phyloP scores from a whole-genome alignment of 2,113 vertebrate genomes.

The Pseudopodoces humilis region DNA sequence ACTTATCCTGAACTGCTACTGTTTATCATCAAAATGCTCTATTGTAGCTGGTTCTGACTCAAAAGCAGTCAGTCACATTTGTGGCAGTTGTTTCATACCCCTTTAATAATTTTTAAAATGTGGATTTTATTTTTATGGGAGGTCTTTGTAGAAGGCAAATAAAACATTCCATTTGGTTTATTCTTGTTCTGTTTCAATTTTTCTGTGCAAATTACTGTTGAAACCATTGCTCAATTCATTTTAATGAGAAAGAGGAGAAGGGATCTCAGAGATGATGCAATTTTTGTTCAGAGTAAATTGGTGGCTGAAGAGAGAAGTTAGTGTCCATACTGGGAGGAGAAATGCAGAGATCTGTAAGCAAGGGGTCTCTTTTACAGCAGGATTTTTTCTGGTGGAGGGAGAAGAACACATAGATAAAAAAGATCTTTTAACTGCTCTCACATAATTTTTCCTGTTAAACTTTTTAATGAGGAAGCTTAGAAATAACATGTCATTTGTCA shows the following conservation, averaged over 20 bases:
- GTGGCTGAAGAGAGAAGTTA: neutral
- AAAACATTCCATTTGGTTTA: neutral
- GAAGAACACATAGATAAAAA: neutral
- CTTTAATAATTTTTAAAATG: neutral
- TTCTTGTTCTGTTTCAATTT: neutral
- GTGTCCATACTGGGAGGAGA: neutral
- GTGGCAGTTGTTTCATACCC: neutral
- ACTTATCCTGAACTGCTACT: neutral
- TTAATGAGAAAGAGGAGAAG: neutral
- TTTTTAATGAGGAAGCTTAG: constrained; percentile 18
- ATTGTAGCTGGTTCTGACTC: neutral
- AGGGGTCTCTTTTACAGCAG: neutral
- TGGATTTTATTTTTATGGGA: neutral
- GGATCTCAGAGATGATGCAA: neutral
- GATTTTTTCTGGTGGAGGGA: neutral
- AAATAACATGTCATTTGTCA: constrained; percentile 15
- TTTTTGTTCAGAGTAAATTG: neutral
- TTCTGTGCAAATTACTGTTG: neutral
- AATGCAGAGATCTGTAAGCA: neutral
- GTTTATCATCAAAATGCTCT: neutral
- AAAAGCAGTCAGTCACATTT: neutral
- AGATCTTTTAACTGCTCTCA: neutral
- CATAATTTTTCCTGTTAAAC: neutral
- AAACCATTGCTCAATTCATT: neutral
- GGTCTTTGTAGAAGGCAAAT: neutral